Conservation (phyloP, 2,113 vertebrate genomes). For the Peucedramus taeniatus region DNA sequence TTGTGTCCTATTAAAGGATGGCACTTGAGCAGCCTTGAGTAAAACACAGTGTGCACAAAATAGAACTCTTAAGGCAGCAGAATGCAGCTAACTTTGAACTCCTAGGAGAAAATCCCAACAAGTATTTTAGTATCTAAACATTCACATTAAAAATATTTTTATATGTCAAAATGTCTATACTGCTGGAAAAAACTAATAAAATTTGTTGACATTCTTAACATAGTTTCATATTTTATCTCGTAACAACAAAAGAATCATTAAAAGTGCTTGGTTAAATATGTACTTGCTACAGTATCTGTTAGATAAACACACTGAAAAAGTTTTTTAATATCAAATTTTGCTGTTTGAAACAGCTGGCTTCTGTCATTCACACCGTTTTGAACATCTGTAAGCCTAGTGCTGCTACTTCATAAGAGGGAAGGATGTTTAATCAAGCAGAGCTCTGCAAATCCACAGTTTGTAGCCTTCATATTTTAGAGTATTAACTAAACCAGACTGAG, state of each 20-base stretch:
- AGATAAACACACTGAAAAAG: background rate
- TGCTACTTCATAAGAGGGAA: background rate
- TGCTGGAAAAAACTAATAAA: background rate
- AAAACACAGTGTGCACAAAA: background rate
- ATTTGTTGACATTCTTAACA: constrained; percentile 5
- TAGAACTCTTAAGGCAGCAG: background rate
- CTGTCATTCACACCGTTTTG: background rate
- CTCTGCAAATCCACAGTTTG: background rate
- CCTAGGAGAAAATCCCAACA: background rate
- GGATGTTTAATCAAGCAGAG: background rate
- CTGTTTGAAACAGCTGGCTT: background rate
- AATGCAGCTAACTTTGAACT: background rate
- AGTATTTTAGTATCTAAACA: background rate
- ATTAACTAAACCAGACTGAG: background rate
- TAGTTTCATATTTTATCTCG: background rate
- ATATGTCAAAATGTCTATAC: background rate
- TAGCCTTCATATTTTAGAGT: background rate
- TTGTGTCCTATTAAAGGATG: background rate
- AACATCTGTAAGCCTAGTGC: background rate
- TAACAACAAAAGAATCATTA: background rate
- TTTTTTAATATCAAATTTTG: background rate
- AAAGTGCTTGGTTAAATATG: background rate
- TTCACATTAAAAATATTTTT: background rate
- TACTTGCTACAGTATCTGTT: background rate
- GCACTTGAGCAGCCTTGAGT: background rate